A percentile compares a stretch with the other conserved stretches of the same genome.
Evolutionary conservation across 2,888 invertebrate species (phyloP).

Genomic region (Leptarthrus brevirostris): DNA sequence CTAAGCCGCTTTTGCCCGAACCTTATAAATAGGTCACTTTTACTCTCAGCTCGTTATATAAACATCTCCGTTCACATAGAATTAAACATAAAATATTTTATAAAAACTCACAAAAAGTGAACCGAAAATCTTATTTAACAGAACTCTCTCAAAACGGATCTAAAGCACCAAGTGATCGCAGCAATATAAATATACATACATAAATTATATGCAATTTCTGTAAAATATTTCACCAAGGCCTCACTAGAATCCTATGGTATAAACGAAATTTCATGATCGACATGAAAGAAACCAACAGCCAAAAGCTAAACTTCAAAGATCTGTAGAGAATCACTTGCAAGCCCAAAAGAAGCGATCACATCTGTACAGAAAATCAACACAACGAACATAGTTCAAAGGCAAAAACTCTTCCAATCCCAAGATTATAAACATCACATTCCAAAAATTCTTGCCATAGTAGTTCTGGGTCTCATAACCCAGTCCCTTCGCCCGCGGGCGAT

Average conservation of each 20-base stretch:
- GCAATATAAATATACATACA: neutral
- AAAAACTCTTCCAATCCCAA: slow-evolving; percentile 32
- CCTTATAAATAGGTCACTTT: no score
- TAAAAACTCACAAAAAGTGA: no score
- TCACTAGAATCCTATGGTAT: neutral
- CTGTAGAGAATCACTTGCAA: slow-evolving; percentile 9
- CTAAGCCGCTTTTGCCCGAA: no score
- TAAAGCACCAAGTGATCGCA: no score
- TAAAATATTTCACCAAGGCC: neutral
- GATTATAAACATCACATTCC: slow-evolving; percentile 42
- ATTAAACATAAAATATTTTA: no score
- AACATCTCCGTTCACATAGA: no score
- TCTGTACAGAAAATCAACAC: slow-evolving; percentile 4
- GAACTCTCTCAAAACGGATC: no score
- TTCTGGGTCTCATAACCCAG: slow-evolving; percentile 13
- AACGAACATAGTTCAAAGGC: slow-evolving; percentile 40
- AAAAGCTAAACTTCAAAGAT: neutral
- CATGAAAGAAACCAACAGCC: neutral
- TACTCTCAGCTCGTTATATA: no score
- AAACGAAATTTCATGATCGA: neutral
- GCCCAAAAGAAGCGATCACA: slow-evolving; percentile 3
- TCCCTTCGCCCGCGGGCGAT: neutral
- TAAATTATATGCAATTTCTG: neutral
- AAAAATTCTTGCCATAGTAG: slow-evolving; percentile 19
- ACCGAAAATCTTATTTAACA: no score